A percentile compares a stretch with the other conserved stretches of the same genome.
Evolutionary conservation across 2,113 vertebrate species (phyloP).

Genomic region (Synchiropus splendidus): DNA sequence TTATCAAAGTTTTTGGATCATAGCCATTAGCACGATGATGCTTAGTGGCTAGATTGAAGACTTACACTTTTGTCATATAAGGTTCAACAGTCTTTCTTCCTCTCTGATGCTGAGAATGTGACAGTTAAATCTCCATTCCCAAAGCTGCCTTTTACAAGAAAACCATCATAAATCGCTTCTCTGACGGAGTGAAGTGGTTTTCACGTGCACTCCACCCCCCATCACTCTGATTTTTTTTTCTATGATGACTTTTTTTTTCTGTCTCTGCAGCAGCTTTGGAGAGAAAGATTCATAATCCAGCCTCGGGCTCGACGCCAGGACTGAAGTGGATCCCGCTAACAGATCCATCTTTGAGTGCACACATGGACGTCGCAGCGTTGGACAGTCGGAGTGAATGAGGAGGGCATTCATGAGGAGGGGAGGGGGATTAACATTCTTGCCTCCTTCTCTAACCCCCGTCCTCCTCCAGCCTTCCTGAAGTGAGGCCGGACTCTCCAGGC

Average conservation of each 20-base stretch:
- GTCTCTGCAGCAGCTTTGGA: constrained; percentile 29
- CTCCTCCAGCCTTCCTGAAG: constrained; percentile 35
- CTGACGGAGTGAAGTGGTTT: constrained; percentile 4
- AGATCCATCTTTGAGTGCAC: constrained; percentile 13
- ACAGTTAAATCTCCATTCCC: too few species aligned
- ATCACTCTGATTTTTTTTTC: constrained; percentile 2
- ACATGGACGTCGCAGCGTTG: constrained; percentile 20
- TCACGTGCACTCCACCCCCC: neutral
- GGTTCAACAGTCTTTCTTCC: too few species aligned
- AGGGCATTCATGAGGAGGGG: constrained; percentile 34
- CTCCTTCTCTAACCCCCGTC: constrained; percentile 33
- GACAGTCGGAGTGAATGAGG: constrained; percentile 42
- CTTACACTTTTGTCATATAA: too few species aligned
- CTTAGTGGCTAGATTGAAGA: too few species aligned
- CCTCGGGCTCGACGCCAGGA: constrained; percentile 29
- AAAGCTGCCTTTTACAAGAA: too few species aligned
- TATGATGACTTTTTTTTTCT: constrained; percentile 3
- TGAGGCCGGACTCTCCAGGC: constrained; percentile 53
- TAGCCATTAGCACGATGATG: too few species aligned
- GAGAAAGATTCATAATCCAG: constrained; percentile 33
- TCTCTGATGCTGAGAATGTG: too few species aligned
- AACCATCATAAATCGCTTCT: too few species aligned
- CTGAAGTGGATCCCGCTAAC: constrained; percentile 43
- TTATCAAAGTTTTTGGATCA: too few species aligned
- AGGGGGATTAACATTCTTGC: constrained; percentile 65